Evolutionary conservation across 2,113 vertebrate genomes (phyloP).

Genomic region (Gallinago media): DNA sequence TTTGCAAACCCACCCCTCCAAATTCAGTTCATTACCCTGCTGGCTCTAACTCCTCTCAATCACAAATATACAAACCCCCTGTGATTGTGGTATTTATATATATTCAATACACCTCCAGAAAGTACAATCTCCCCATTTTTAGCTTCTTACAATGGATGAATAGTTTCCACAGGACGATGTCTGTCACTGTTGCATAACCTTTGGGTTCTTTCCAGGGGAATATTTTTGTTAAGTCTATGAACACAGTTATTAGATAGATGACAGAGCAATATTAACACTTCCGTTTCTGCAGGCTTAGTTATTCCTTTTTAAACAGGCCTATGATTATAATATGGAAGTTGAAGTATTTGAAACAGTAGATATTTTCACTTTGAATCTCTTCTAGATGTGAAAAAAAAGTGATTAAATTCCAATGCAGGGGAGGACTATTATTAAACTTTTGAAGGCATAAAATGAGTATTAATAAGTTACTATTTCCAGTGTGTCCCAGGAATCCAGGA

Average conservation of each 20-base stretch:
- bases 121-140: neutral
- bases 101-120: neutral
- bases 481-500: neutral
- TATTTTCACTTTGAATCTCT: neutral
- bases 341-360: neutral
- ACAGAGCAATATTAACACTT: neutral
- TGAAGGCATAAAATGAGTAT: neutral
- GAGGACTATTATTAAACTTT: neutral
- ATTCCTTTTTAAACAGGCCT: neutral
- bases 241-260: neutral
- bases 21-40: neutral
- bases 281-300: neutral
- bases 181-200: neutral
- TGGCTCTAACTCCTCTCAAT: neutral
- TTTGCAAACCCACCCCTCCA: neutral
- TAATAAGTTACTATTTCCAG: constrained; percentile 32
- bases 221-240: neutral
- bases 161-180: neutral
- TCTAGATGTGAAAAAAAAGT: neutral
- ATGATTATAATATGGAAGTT: neutral
- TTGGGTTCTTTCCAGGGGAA: neutral
- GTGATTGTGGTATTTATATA: neutral
- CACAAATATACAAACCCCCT: neutral
- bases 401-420: neutral
- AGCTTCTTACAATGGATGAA: neutral